Percentiles rank a stretch among this genome's conserved stretches.
Evolutionary conservation across 2,888 invertebrate genomes (phyloP).

Genomic region (Zaprionus bogoriensis): DNA sequence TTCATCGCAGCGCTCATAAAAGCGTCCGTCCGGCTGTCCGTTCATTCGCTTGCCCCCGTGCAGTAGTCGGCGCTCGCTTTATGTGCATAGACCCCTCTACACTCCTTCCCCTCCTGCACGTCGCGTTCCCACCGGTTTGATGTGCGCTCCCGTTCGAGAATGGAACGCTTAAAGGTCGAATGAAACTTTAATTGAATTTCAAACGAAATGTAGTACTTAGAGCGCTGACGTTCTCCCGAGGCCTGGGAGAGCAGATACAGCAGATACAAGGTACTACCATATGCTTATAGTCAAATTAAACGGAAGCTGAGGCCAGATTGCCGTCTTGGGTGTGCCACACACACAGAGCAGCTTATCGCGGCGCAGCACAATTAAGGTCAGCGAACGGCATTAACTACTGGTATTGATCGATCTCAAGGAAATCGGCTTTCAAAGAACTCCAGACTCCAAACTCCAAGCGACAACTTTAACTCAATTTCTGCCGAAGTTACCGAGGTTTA

Average conservation of each 20-base stretch:
- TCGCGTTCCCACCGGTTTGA: constrained; percentile 43
- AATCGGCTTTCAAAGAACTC: constrained; percentile 49
- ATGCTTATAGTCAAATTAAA: constrained; percentile 51
- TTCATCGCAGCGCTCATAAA: constrained; percentile 45
- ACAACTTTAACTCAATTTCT: not conserved
- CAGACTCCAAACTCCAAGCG: too few species aligned
- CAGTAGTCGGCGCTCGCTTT: constrained; percentile 51
- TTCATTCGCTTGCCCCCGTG: constrained; percentile 11
- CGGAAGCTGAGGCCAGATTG: constrained; percentile 51
- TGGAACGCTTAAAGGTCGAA: constrained; percentile 61
- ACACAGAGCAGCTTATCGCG: constrained; percentile 23
- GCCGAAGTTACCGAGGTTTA: constrained; percentile 21
- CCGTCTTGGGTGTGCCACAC: constrained; percentile 28
- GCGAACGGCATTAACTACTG: constrained; percentile 18
- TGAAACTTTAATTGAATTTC: constrained; percentile 70
- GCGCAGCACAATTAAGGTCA: constrained; percentile 37
- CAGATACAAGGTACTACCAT: constrained; percentile 15
- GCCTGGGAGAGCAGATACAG: too few species aligned
- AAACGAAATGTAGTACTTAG: constrained; percentile 77
- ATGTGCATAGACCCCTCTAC: too few species aligned
- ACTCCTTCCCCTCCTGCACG: too few species aligned
- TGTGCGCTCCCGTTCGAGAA: constrained; percentile 28
- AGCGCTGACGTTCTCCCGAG: constrained; percentile 3
- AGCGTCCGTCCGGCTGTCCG: constrained; percentile 25
- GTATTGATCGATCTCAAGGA: constrained; percentile 23